Evolutionary conservation across 2,797 vertebrate species (phyloP).

Genomic region (Lepus oiostolus): DNA sequence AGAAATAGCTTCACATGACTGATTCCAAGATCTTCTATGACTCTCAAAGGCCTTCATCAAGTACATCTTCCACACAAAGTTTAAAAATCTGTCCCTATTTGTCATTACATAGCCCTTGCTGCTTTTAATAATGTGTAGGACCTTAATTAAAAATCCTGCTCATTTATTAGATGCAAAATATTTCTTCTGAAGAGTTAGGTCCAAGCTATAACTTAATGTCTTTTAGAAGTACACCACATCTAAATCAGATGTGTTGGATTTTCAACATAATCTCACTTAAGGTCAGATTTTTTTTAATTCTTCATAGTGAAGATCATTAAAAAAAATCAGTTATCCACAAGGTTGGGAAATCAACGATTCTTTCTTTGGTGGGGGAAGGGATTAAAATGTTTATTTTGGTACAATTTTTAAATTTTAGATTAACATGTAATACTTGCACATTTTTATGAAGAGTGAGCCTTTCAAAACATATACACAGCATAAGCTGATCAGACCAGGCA

Average conservation of each 20-base stretch:
- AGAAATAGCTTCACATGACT: background rate
- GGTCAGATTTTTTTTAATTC: background rate
- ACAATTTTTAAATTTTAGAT: no score
- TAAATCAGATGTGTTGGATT: background rate
- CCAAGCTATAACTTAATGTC: background rate
- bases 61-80: background rate
- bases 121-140: background rate
- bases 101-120: background rate
- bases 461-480: no score
- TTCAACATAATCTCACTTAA: background rate
- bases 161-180: slow-evolving; percentile 36
- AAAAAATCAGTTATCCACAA: background rate
- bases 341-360: background rate
- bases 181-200: background rate
- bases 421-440: no score
- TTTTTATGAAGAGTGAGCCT: no score
- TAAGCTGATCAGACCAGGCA: no score
- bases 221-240: background rate
- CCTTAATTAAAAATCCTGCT: background rate
- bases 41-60: background rate
- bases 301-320: background rate
- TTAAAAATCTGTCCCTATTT: background rate
- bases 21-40: background rate
- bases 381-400: no score
- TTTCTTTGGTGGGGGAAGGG: background rate